These are phyloP conservation scores for silkworm (Bombyx mori) DNA, from an alignment of 1,140 invertebrate species.

Conservation along the genomic window DNA sequence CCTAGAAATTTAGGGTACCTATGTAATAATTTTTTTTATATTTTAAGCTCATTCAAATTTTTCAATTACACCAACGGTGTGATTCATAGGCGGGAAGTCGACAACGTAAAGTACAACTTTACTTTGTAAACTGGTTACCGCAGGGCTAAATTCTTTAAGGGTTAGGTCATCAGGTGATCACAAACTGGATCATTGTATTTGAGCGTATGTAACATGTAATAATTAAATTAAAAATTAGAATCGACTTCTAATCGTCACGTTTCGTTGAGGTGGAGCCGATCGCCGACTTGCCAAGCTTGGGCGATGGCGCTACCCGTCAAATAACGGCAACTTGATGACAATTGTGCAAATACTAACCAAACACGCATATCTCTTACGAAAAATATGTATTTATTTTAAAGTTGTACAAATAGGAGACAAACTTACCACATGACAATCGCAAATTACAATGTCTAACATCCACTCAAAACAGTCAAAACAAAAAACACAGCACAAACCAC, in stretches of 20 bases:
- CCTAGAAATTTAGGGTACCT: too few species aligned
- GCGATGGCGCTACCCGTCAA: conserved; percentile 58
- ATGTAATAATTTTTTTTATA: too few species aligned
- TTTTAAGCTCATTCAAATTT: too few species aligned
- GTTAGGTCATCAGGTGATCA: conserved; percentile 16
- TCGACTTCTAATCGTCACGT: conserved; percentile 14
- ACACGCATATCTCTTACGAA: too few species aligned
- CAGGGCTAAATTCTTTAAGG: conserved; percentile 15
- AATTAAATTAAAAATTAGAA: not conserved
- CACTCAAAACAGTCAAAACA: conserved; percentile 64
- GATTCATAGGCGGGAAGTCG: conserved; percentile 43
- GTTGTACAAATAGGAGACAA: conserved; percentile 6
- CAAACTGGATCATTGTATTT: not conserved
- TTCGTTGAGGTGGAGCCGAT: conserved; percentile 42
- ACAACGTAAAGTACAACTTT: conserved; percentile 20
- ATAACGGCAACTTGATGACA: conserved; percentile 40
- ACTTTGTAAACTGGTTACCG: conserved; percentile 26
- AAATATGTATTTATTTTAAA: not conserved
- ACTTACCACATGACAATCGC: conserved; percentile 60
- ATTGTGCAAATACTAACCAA: not conserved
- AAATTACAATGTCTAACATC: conserved; percentile 44
- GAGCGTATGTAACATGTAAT: conserved; percentile 1
- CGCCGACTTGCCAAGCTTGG: conserved; percentile 53
- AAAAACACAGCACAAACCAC: conserved; percentile 50
- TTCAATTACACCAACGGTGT: conserved; percentile 9